Evolutionary conservation across 1,140 invertebrate genomes (phyloP).

Genomic region (Whitmania pigra): DNA sequence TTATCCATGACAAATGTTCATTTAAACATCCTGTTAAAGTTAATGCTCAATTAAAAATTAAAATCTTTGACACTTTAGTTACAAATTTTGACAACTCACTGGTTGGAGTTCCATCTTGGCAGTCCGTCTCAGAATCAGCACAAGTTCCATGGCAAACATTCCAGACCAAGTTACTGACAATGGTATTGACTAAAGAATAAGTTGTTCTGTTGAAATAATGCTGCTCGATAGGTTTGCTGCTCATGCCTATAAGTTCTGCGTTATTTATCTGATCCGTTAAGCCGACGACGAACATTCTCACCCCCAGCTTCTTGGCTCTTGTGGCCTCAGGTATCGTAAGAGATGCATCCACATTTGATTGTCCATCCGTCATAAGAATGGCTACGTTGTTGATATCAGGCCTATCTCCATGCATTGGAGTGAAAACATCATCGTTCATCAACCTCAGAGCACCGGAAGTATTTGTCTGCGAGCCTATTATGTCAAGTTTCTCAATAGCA

Average conservation of each 20-base stretch:
- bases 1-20: constrained; percentile 9
- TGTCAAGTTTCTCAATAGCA: constrained; percentile 13
- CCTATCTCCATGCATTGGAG: constrained; percentile 18
- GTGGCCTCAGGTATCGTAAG: constrained; percentile 19
- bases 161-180: constrained; percentile 9
- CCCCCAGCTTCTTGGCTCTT: constrained; percentile 10
- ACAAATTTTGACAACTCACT: not conserved
- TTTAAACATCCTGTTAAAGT: not conserved
- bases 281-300: constrained; percentile 21
- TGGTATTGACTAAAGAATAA: constrained; percentile 12
- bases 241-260: constrained; percentile 18
- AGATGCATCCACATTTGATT: constrained; percentile 14
- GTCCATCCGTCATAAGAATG: constrained; percentile 25
- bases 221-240: constrained; percentile 6
- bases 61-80: too few relatives aligned
- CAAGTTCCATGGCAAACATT: constrained; percentile 12
- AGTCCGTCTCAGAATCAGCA: not conserved
- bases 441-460: constrained; percentile 15
- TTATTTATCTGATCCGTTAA: constrained; percentile 19
- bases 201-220: constrained; percentile 21
- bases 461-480: constrained; percentile 17
- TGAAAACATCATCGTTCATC: constrained; percentile 19
- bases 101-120: not conserved
- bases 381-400: constrained; percentile 21
- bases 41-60: not conserved